phyloP scores from a whole-genome alignment of 2,113 vertebrate species.

The Mungos mungo region DNA sequence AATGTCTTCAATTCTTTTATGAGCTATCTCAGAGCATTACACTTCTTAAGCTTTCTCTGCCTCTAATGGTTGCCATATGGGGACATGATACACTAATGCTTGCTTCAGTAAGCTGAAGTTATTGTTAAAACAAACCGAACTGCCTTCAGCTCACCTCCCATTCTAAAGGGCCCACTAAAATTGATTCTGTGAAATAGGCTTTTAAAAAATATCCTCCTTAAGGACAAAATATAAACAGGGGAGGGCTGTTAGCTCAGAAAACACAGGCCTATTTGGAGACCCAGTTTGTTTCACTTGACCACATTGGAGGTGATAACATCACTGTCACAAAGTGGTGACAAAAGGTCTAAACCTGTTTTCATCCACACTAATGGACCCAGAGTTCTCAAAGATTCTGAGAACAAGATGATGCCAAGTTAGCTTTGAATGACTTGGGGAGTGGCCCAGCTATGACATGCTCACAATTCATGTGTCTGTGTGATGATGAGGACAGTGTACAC shows the following conservation, averaged over 20 bases:
- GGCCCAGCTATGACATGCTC: not conserved
- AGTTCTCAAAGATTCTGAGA: not conserved
- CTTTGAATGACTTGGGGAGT: not conserved
- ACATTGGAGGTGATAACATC: not conserved
- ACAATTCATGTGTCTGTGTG: not conserved
- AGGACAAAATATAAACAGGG: conserved; percentile 62
- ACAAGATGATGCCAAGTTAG: not conserved
- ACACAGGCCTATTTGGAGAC: conserved; percentile 32
- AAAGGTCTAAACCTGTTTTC: not conserved
- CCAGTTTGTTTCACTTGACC: not conserved
- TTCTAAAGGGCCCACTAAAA: conserved; percentile 66
- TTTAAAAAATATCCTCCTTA: conserved; percentile 63
- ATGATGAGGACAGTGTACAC: not conserved
- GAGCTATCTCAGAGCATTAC: conserved; percentile 60
- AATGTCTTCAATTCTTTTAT: conserved; percentile 59
- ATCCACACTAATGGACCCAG: not conserved
- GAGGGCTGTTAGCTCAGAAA: conserved; percentile 40
- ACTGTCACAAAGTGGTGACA: not conserved
- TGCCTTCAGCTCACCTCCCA: conserved; percentile 45
- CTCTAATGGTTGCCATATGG: conserved; percentile 64
- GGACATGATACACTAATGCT: conserved; percentile 46
- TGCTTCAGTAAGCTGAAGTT: conserved; percentile 64
- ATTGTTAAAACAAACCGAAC: conserved; percentile 72
- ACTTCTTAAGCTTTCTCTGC: conserved; percentile 32
- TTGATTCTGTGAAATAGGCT: conserved; percentile 69